phyloP scores from a whole-genome alignment of 2,797 vertebrate genomes.

The Amblyraja radiata region DNA sequence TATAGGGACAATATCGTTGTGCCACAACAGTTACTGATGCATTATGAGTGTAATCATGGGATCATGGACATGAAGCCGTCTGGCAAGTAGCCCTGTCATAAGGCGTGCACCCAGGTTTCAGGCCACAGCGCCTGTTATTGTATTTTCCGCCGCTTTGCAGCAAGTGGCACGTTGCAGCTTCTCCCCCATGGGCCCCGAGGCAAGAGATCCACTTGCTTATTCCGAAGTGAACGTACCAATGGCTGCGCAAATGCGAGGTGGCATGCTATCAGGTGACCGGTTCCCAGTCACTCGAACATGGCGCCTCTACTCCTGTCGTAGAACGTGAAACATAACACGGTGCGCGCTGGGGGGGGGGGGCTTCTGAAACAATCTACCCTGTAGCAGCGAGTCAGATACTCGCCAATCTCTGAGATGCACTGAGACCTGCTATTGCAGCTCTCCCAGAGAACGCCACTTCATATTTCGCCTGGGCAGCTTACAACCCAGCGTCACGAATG shows the following conservation, averaged over 20 bases:
- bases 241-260: not conserved
- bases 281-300: no score
- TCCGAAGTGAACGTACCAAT: not conserved
- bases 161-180: not conserved
- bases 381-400: not conserved
- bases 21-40: not conserved
- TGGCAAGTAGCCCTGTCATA: not conserved
- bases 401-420: no score
- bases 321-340: not conserved
- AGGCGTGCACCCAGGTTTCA: not conserved
- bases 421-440: not conserved
- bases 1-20: not conserved
- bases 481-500: no score
- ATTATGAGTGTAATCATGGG: no score
- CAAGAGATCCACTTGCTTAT: not conserved
- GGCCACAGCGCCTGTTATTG: not conserved
- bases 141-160: not conserved
- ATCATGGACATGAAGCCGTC: not conserved
- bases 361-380: not conserved
- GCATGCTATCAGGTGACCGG: not conserved
- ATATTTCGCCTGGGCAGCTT: no score
- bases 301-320: not conserved
- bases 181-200: not conserved
- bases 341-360: not conserved
- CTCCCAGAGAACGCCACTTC: no score